Percentiles rank a stretch among this genome's conserved stretches.
These are phyloP conservation scores for Ptychodera flava DNA, from an alignment of 35 echinoderm and acorn worm genomes.

Conservation along the genomic window DNA sequence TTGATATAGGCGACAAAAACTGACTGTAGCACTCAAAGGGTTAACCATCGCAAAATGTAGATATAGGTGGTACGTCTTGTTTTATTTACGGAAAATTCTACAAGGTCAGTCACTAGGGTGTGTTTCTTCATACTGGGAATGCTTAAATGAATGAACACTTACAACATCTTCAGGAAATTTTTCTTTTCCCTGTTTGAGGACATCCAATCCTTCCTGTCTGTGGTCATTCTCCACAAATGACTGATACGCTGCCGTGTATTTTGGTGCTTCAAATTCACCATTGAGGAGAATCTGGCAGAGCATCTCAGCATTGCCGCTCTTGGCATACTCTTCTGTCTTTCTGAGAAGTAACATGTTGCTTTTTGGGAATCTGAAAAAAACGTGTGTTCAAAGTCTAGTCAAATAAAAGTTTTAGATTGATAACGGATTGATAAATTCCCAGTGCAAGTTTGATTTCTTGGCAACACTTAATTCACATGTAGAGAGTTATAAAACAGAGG, in stretches of 20 bases:
- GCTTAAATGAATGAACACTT: not conserved
- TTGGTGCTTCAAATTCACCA: constrained; percentile 23
- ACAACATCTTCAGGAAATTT: constrained; percentile 55
- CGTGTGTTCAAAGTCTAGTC: no score
- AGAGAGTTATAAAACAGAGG: no score
- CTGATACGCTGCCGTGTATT: constrained; percentile 23
- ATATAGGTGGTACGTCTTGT: not conserved
- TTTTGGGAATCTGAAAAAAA: constrained; percentile 34
- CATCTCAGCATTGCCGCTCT: constrained; percentile 24
- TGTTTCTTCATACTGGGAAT: not conserved
- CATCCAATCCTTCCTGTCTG: constrained; percentile 26
- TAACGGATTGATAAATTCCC: no score
- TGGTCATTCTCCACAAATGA: constrained; percentile 41
- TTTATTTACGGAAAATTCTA: not conserved
- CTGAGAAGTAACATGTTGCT: constrained; percentile 38
- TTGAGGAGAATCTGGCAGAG: constrained; percentile 15
- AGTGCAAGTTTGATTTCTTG: no score
- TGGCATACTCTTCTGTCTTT: constrained; percentile 17
- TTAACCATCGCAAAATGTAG: not conserved
- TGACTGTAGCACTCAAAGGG: no score
- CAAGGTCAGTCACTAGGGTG: not conserved
- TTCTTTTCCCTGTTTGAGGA: constrained; percentile 21
- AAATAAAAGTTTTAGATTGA: no score
- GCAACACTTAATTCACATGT: no score
- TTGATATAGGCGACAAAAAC: no score